Base-by-base conservation (phyloP, 1,140 invertebrate species). In the Aphidius ervi region DNA sequence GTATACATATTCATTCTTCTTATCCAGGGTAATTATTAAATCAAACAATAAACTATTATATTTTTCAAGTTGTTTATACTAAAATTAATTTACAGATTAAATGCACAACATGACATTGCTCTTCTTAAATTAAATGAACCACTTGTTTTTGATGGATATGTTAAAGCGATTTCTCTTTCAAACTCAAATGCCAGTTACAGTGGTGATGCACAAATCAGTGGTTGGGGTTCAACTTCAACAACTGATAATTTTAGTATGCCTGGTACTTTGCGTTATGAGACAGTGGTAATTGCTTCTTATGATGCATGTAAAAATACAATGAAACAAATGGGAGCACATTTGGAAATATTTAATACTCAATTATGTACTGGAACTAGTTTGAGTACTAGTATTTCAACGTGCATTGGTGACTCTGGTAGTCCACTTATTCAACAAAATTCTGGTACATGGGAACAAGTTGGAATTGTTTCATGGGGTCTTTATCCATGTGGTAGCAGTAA, bases 41-140 rank as follows among this genome's bases (percentile, higher is more conserved):
- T 6, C 6, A 6, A 45, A 8, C 10, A 45, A 8, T 45, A 1
- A 23, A 6, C 6, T 8, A 6, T 6, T 50, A 7, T 6, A n/a
- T n/a, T 23, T 16, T 16, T 16, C 16, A 16, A 16, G 16, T 16
- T 6, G n/a, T 16, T 50, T 31, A 23, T 6, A 23, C 9, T 6
- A 10, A 39, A 1, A 45, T 10, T 23, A 43, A 54, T 5, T 68
- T 68, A 10, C 64, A 79, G 78, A n/a, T 78, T 77, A 5, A 76
- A 83, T n/a, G 80, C 75, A 16, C 79, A 79, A 50, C 79, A 85
- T 61, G 88, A 91, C 64, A 84, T 90, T 52, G 87, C 85, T 42
- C 50, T 90, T 0, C 68, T 90, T 20, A 80, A 78, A 60, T 68
- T 88, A n/a, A 74, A 73, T 6, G 75, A 71, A n/a, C 78, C 84